Conservation (phyloP, 23 tunicate species). For the Diplosoma virens region DNA sequence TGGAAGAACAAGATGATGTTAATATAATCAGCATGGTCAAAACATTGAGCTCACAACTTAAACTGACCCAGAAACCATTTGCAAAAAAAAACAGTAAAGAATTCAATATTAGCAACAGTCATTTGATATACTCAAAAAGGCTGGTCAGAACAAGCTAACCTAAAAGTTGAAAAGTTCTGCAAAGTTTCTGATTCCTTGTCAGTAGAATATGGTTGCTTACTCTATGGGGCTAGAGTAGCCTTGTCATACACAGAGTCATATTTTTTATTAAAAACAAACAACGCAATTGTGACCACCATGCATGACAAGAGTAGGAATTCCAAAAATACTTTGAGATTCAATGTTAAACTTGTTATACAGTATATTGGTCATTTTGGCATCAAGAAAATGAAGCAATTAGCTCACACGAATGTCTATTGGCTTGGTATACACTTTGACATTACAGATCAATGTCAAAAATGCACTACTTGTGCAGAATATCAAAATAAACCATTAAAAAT, state of each 20-base stretch:
- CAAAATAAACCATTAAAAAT: background rate
- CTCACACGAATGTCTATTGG: constrained; percentile 39
- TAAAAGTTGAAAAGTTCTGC: background rate
- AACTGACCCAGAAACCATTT: constrained; percentile 1
- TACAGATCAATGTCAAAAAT: background rate
- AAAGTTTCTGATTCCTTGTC: background rate
- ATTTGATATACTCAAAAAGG: constrained; percentile 31
- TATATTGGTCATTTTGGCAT: constrained; percentile 41
- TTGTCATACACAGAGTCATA: too few relatives aligned
- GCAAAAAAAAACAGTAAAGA: background rate
- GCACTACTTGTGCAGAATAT: background rate
- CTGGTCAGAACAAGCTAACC: constrained; percentile 12
- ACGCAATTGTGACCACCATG: too few relatives aligned
- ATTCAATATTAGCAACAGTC: background rate
- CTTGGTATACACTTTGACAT: constrained; percentile 22
- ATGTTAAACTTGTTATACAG: constrained; percentile 1
- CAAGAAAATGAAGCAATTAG: constrained; percentile 42
- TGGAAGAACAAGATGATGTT: constrained; percentile 1
- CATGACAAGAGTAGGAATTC: too few relatives aligned
- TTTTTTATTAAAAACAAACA: too few relatives aligned
- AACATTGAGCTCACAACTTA: constrained; percentile 15
- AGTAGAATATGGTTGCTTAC: constrained; percentile 22
- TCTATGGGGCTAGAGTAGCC: constrained; percentile 22
- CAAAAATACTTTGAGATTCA: background rate
- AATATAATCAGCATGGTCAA: background rate